phyloP scores from a whole-genome alignment of 1,140 invertebrate genomes.

The Augochlora pura region DNA sequence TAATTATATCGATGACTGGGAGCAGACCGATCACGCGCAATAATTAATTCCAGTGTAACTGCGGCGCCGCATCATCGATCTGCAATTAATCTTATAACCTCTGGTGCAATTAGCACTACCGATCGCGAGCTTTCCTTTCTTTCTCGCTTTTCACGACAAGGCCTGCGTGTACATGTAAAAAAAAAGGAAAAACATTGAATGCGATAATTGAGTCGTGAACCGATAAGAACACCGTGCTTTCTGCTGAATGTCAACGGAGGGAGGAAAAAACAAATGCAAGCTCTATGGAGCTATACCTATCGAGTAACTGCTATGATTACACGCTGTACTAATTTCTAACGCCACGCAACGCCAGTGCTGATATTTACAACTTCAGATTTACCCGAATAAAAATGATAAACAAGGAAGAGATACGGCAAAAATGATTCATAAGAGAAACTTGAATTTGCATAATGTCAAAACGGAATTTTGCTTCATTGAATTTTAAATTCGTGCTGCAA shows the following conservation, averaged over 20 bases:
- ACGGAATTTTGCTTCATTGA: too few relatives aligned
- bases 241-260: background rate
- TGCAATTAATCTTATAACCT: constrained; percentile 12
- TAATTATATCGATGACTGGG: constrained; percentile 14
- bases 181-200: background rate
- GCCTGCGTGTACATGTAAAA: background rate
- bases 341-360: too few relatives aligned
- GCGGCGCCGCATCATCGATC: constrained; percentile 8
- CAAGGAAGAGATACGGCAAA: too few relatives aligned
- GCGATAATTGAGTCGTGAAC: background rate
- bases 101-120: background rate
- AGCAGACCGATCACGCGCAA: constrained; percentile 8
- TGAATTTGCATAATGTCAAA: too few relatives aligned
- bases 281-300: too few relatives aligned
- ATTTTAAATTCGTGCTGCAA: too few relatives aligned
- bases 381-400: too few relatives aligned
- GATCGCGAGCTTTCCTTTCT: background rate
- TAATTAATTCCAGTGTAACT: constrained; percentile 23
- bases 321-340: too few relatives aligned
- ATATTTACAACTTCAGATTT: too few relatives aligned
- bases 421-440: too few relatives aligned
- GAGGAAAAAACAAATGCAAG: background rate
- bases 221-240: background rate
- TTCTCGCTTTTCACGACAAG: background rate
- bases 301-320: too few relatives aligned